Evolutionary conservation across 2,113 vertebrate species (phyloP).

Genomic region (Zosterops lateralis): DNA sequence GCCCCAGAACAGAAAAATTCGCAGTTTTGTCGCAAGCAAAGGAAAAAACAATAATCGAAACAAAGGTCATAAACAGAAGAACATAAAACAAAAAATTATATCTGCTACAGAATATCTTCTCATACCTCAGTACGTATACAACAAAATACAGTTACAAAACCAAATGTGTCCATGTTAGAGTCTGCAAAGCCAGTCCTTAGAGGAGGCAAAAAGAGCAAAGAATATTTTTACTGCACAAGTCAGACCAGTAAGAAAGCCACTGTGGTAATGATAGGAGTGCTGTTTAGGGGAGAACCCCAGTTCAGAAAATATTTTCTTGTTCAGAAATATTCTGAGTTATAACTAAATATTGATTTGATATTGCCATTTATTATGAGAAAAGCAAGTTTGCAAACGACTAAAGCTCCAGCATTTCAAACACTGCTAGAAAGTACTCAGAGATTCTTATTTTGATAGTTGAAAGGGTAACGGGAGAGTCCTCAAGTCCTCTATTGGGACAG

Average conservation of each 20-base stretch:
- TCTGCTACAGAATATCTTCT: neutral
- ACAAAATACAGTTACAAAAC: neutral
- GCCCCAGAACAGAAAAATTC: neutral
- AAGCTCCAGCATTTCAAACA: neutral
- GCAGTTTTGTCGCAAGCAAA: neutral
- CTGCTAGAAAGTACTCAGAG: neutral
- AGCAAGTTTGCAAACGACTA: neutral
- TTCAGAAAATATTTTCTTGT: neutral
- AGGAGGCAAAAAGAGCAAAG: neutral
- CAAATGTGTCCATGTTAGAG: neutral
- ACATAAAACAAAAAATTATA: neutral
- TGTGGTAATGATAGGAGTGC: neutral
- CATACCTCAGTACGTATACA: fast-evolving
- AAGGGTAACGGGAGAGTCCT: neutral
- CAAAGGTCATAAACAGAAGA: neutral
- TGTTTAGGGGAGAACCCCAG: neutral
- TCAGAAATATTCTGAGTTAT: neutral
- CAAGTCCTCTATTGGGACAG: neutral
- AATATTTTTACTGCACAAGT: neutral
- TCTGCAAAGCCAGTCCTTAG: neutral
- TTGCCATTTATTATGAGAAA: neutral
- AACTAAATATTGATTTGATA: neutral
- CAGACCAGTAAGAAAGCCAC: neutral
- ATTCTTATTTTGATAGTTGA: neutral
- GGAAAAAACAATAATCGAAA: neutral